Conservation (phyloP, 2,888 invertebrate genomes). For the Stegophylla sp. region DNA sequence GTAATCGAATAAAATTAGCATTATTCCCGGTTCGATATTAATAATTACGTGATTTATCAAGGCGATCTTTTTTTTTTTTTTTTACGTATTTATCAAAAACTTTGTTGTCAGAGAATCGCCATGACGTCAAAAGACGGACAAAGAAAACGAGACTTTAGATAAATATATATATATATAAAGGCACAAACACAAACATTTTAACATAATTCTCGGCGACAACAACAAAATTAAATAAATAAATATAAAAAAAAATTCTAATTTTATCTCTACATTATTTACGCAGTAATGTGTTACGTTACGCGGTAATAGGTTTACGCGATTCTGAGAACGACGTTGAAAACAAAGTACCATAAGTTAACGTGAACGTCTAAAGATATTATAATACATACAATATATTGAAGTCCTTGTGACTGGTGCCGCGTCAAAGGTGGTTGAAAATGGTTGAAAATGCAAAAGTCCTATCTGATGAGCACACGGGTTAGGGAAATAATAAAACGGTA, state of each 20-base stretch:
- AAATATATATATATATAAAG: no score
- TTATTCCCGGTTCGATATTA: not conserved
- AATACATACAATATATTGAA: no score
- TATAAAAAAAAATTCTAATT: constrained; percentile 18
- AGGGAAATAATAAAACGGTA: not conserved
- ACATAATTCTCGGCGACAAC: constrained; percentile 11
- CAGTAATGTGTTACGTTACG: not conserved
- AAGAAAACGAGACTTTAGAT: no score
- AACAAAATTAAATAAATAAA: no score
- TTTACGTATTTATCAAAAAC: not conserved
- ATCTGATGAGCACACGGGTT: not conserved
- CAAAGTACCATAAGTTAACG: constrained; percentile 16
- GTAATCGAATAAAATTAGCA: constrained; percentile 27
- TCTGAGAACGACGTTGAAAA: not conserved
- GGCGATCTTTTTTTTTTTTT: no score
- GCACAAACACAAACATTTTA: constrained; percentile 28
- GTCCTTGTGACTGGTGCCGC: not conserved
- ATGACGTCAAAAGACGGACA: no score
- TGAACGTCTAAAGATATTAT: not conserved
- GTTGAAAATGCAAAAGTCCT: no score
- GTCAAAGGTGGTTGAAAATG: not conserved
- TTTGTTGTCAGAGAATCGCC: not conserved
- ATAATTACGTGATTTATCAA: no score
- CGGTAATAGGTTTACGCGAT: not conserved
- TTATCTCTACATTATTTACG: constrained; percentile 25